Evolutionary conservation across 2,113 vertebrate species (phyloP).

Genomic region (Stigmatopora nigra): DNA sequence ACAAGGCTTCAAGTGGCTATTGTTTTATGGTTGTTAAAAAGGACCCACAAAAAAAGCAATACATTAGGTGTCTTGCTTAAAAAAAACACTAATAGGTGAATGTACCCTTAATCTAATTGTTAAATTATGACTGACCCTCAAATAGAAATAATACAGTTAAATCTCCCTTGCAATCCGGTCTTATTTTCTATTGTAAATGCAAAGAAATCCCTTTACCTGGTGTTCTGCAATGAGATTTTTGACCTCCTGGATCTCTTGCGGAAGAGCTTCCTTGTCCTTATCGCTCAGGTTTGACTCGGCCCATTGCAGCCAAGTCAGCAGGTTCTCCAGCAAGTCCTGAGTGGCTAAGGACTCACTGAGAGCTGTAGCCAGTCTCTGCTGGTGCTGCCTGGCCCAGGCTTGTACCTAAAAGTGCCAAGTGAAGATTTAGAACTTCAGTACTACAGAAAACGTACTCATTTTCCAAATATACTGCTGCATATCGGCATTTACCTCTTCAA

Average conservation of each 20-base stretch:
- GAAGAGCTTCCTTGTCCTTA: conserved; percentile 85
- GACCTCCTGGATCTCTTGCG: conserved; percentile 91
- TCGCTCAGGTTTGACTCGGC: conserved; percentile 85
- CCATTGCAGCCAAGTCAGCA: conserved; percentile 92
- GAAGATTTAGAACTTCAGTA: not conserved
- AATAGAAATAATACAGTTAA: too few relatives aligned
- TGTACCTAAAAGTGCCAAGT: conserved; percentile 72
- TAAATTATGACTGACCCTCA: too few relatives aligned
- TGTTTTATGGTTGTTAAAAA: not conserved
- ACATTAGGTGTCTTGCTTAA: not conserved
- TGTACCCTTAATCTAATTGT: too few relatives aligned
- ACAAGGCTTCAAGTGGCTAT: not conserved
- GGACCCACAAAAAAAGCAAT: not conserved
- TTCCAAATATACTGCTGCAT: not conserved
- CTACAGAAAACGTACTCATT: not conserved
- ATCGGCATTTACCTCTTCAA: conserved; percentile 86
- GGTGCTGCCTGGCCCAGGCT: conserved; percentile 92
- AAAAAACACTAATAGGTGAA: too few relatives aligned
- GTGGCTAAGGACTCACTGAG: conserved; percentile 81
- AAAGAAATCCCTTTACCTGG: conserved; percentile 71
- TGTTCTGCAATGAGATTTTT: conserved; percentile 92
- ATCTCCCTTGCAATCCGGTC: too few relatives aligned
- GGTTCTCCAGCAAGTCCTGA: conserved; percentile 85
- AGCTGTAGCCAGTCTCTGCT: conserved; percentile 83
- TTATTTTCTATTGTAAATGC: not conserved